Evolutionary conservation across 2,888 invertebrate species (phyloP), one percentile per base, ranked within the genome.

Genomic region (Venustoraphidia nigricollis): DNA sequence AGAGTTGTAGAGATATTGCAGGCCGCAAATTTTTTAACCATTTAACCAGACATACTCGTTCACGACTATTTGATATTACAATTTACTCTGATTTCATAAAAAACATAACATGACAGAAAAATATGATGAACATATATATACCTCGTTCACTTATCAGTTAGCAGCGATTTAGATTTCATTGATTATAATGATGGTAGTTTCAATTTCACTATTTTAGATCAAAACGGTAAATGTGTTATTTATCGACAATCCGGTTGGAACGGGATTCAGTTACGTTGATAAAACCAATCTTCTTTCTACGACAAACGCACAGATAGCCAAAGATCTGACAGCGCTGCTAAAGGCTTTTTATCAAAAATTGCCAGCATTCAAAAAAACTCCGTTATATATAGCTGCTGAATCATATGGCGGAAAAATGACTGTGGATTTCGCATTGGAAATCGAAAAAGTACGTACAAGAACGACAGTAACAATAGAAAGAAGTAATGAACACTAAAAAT

Each of bases 381-480:
- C 89, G 1, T 69, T 89, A 36, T 92, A 91, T 61, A 86, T 93
- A 51, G 85, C 88, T 59, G 84, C 83, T 27, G 91, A 94, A 64
- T 91, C 91, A 0, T 93, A 93, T 63, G 93, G 93, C 13, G 93
- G 92, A 2, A 94, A 93, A 69, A 92, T 92, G 90, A 83, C 87
- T 0, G 79, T 84, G 1, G 88, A 88, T 58, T 90, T 92, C 63
- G 88, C 83, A 9, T 62, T 71, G 59, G 62, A 67, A 47, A 71
- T 81, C 62, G 60, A 68, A 49, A 68, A 74, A 65, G 79, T 78
- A 61, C 56, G 48, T 27, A 34, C n/a, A 49, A 34, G 14, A 34
- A 14, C 9, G 34, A 13, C 9, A 34, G 8, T 9, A 11, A 17
- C 17, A 17, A 17, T 17, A 17, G 17, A 27, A 27, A 27, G 6